A percentile compares a stretch with the other conserved stretches of the same genome.
These are phyloP conservation scores for Dipodomys merriami DNA, from an alignment of 2,113 vertebrate species.

Conservation along the genomic window DNA sequence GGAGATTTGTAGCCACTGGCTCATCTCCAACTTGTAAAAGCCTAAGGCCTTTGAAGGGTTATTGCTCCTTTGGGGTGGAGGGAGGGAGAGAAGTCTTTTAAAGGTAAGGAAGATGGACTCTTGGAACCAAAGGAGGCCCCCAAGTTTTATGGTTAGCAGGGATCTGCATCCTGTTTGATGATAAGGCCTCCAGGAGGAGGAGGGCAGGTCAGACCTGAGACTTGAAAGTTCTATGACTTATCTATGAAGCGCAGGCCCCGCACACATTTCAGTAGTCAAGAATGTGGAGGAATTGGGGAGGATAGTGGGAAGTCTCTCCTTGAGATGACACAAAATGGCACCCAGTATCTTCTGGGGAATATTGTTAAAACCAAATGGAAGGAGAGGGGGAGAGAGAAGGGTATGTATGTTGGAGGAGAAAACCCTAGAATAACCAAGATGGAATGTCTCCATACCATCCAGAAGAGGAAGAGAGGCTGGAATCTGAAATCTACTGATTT, in stretches of 20 bases:
- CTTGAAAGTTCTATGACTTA: not conserved
- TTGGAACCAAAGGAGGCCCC: not conserved
- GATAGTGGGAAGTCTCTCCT: not conserved
- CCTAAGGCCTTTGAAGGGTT: not conserved
- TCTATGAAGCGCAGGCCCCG: not conserved
- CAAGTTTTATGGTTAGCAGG: not conserved
- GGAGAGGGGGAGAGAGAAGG: not conserved
- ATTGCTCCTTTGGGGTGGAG: not conserved
- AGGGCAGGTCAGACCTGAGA: too few species aligned
- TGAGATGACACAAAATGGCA: not conserved
- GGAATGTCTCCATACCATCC: not conserved
- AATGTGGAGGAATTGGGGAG: accelerated
- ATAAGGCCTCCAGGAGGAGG: not conserved
- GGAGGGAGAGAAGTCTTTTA: not conserved
- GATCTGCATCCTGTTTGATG: not conserved
- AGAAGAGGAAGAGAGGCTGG: not conserved
- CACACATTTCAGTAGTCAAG: not conserved
- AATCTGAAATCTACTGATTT: not conserved
- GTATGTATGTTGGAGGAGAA: too few species aligned
- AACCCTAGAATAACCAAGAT: not conserved
- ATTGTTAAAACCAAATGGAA: not conserved
- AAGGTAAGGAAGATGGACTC: not conserved
- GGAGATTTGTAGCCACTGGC: not conserved
- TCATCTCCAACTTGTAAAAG: not conserved
- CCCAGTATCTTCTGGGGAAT: not conserved